phyloP scores from a whole-genome alignment of 2,797 vertebrate species.

The Poeciliopsis presidionis region DNA sequence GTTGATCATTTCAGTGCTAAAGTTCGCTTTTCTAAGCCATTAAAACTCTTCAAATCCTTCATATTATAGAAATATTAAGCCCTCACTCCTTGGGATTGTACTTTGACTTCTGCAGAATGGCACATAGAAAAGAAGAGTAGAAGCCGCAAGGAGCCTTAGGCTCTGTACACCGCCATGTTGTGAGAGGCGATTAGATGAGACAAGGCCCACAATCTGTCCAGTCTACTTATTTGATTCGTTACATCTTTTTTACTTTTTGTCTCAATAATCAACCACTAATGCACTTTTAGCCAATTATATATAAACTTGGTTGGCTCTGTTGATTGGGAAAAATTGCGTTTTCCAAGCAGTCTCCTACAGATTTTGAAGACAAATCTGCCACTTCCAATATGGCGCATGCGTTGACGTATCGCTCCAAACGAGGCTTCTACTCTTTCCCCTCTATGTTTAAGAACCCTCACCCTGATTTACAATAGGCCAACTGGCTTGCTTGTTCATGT shows the following conservation, averaged over 20 bases:
- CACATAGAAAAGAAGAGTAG: background rate
- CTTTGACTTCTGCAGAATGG: conserved; percentile 38
- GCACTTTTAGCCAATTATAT: too few relatives aligned
- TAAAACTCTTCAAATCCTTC: background rate
- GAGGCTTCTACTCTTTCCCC: background rate
- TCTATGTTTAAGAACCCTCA: conserved; percentile 36
- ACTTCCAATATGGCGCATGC: background rate
- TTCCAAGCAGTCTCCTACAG: background rate
- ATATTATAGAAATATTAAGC: background rate
- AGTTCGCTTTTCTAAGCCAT: too few relatives aligned
- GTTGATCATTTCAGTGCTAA: background rate
- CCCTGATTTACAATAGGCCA: conserved; percentile 46
- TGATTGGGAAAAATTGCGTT: background rate
- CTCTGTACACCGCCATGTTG: background rate
- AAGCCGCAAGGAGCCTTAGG: background rate
- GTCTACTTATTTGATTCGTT: too few relatives aligned
- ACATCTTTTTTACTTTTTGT: too few relatives aligned
- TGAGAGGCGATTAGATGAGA: background rate
- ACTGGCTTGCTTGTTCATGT: background rate
- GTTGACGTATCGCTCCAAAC: background rate
- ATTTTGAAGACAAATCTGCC: background rate
- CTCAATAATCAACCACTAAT: too few relatives aligned
- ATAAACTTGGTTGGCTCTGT: too few relatives aligned
- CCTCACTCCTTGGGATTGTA: background rate
- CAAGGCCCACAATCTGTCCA: too few relatives aligned